phyloP scores from a whole-genome alignment of 2,888 invertebrate species.

The Pogonocherus hispidulus region DNA sequence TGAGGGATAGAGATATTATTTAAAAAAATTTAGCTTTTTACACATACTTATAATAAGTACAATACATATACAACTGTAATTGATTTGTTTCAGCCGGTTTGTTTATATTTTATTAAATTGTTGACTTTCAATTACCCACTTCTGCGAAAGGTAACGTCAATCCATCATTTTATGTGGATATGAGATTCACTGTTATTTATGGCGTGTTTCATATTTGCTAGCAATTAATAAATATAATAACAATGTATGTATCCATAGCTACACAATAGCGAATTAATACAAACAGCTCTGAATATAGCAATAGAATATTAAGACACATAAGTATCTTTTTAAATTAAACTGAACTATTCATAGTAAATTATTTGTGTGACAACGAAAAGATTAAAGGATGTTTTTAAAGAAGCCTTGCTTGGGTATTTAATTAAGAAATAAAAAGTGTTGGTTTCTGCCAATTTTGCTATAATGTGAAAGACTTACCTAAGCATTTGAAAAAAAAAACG shows the following conservation, averaged over 20 bases:
- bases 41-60: no score
- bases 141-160: slow-evolving; percentile 21
- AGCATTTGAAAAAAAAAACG: no score
- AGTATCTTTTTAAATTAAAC: no score
- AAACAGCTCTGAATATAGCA: not conserved
- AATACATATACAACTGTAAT: not conserved
- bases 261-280: slow-evolving; percentile 26
- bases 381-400: no score
- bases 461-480: no score
- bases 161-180: slow-evolving; percentile 38
- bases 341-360: no score
- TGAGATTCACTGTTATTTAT: slow-evolving; percentile 19
- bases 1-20: no score
- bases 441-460: no score
- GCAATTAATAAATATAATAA: slow-evolving; percentile 26
- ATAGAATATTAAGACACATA: slow-evolving; percentile 7
- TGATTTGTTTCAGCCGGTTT: slow-evolving; percentile 23
- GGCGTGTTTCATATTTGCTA: slow-evolving; percentile 14
- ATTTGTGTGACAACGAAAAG: no score
- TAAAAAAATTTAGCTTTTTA: no score
- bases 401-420: no score
- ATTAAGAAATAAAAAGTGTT: no score
- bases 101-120: slow-evolving; percentile 24
- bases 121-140: slow-evolving; percentile 32
- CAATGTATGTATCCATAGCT: slow-evolving; percentile 12